phyloP scores from a whole-genome alignment of 2,797 vertebrate genomes.

The Halcyon chelicuti region DNA sequence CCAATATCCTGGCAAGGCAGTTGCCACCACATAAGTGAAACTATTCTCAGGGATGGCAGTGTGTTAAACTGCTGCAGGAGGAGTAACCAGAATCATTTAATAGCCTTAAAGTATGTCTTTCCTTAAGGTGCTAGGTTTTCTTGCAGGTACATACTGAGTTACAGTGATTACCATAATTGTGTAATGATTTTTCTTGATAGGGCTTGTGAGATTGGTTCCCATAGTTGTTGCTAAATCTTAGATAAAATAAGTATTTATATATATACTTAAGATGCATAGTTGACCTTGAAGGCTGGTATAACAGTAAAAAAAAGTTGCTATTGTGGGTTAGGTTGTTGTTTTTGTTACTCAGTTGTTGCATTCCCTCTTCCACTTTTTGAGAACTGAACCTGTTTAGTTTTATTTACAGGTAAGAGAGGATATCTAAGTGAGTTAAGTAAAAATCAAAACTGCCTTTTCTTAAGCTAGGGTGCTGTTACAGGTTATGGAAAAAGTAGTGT shows the following conservation, averaged over 20 bases:
- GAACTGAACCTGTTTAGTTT: background rate
- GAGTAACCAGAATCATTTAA: background rate
- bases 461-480: background rate
- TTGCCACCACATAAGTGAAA: background rate
- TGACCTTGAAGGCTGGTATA: background rate
- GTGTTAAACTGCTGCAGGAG: background rate
- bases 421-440: background rate
- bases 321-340: background rate
- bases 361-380: background rate
- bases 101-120: background rate
- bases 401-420: background rate
- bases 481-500: background rate
- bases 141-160: slow-evolving; percentile 3
- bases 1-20: background rate
- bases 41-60: background rate
- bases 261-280: background rate
- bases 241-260: slow-evolving; percentile 33
- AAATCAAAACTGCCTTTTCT: background rate
- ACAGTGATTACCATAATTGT: background rate
- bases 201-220: background rate
- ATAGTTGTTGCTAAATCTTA: slow-evolving; percentile 16
- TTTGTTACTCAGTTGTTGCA: background rate
- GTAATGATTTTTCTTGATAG: background rate
- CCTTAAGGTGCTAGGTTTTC: background rate
- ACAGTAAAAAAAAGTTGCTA: background rate